Percentiles rank a stretch among this genome's conserved stretches.
These are phyloP conservation scores for Myotis pilosus DNA, from an alignment of 2,797 vertebrate genomes.

Conservation along the genomic window DNA sequence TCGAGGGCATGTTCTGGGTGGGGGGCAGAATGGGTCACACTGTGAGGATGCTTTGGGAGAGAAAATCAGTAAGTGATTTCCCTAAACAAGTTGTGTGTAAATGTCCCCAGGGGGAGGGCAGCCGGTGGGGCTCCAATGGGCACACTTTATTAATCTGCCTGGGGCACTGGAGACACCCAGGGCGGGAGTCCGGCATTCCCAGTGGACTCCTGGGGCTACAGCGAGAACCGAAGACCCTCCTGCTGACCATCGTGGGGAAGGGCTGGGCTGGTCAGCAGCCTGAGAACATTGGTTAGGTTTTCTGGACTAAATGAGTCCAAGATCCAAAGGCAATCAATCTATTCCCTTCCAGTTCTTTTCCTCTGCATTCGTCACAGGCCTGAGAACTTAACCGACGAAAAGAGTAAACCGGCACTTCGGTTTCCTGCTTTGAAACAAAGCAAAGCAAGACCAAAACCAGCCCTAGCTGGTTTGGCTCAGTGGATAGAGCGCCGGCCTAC, in stretches of 20 bases:
- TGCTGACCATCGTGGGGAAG: background rate
- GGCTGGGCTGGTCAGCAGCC: background rate
- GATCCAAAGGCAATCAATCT: background rate
- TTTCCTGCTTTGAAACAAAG: conserved; percentile 15
- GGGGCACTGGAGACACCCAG: background rate
- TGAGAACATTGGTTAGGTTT: background rate
- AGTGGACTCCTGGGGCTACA: background rate
- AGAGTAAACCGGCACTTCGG: background rate
- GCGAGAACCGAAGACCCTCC: background rate
- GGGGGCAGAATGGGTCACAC: background rate
- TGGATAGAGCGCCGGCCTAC: background rate
- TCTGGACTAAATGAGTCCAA: background rate
- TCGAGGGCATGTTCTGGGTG: background rate
- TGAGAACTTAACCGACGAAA: background rate
- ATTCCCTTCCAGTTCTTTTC: conserved; percentile 1
- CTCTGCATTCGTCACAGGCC: background rate
- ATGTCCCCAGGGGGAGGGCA: background rate
- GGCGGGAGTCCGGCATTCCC: background rate
- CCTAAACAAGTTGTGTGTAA: background rate
- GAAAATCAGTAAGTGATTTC: background rate
- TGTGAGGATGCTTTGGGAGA: background rate
- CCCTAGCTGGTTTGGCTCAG: background rate
- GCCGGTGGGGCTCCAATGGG: background rate
- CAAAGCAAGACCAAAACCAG: background rate
- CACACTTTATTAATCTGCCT: background rate